Evolutionary conservation across 1,140 invertebrate species (phyloP).

Genomic region (Monomorium pharaonis): DNA sequence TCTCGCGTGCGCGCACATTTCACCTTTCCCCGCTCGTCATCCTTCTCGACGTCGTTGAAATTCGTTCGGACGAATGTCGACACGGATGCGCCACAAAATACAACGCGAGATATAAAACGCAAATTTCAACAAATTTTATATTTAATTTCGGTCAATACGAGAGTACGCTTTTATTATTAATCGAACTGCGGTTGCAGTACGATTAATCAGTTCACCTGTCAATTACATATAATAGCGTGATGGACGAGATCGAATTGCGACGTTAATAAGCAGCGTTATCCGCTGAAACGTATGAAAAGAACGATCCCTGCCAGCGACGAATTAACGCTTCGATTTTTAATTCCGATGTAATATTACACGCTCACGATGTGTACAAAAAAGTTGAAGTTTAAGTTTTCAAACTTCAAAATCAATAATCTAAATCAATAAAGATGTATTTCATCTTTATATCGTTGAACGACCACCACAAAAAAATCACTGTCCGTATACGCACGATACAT

Average conservation of each 20-base stretch:
- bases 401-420: neutral
- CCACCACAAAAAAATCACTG: neutral
- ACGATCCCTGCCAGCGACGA: neutral
- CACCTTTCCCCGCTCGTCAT: neutral
- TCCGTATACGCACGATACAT: neutral
- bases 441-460: neutral
- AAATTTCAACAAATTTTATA: constrained; percentile 13
- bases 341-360: neutral
- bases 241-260: constrained; percentile 30
- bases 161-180: constrained; percentile 15
- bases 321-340: constrained; percentile 24
- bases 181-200: neutral
- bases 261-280: constrained; percentile 40
- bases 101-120: neutral
- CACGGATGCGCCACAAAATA: neutral
- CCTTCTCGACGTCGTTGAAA: neutral
- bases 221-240: constrained; percentile 32
- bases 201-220: constrained; percentile 38
- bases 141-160: constrained; percentile 34
- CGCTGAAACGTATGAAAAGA: constrained; percentile 5
- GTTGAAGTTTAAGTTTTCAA: neutral
- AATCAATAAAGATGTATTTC: too few relatives aligned
- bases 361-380: neutral
- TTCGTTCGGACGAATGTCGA: constrained; percentile 32
- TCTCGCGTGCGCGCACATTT: neutral